Evolutionary conservation across 2,888 invertebrate genomes (phyloP).

Genomic region (Limnephilus rhombicus): DNA sequence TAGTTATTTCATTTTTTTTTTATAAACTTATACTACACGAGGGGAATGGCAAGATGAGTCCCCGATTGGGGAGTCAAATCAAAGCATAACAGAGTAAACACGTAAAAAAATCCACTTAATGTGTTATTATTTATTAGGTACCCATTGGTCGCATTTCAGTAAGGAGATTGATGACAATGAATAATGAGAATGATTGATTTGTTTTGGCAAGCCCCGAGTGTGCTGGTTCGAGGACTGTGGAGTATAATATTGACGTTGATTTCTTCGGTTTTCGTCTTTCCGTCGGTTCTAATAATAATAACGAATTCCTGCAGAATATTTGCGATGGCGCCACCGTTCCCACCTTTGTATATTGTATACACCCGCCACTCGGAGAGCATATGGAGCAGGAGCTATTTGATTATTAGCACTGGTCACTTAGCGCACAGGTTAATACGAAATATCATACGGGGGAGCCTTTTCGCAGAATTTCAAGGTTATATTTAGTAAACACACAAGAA

Average conservation of each 20-base stretch:
- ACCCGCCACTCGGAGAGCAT: too few species aligned
- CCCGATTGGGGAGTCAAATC: too few species aligned
- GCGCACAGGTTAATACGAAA: background rate
- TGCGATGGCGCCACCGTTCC: conserved; percentile 18
- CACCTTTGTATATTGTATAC: conserved; percentile 15
- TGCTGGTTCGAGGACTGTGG: background rate
- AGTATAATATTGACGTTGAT: background rate
- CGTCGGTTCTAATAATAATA: conserved; percentile 17
- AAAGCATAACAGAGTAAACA: too few species aligned
- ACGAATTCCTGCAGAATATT: background rate
- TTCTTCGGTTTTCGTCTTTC: conserved; percentile 22
- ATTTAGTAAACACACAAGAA: background rate
- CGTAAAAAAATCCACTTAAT: too few species aligned
- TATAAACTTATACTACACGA: too few species aligned
- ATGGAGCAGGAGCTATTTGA: background rate
- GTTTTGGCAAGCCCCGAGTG: background rate
- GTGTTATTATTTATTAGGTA: background rate
- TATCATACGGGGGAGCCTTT: background rate
- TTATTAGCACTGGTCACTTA: conserved; percentile 3
- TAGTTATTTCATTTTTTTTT: too few species aligned
- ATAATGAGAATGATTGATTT: background rate
- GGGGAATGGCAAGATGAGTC: too few species aligned
- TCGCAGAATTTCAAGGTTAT: background rate
- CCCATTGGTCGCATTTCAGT: background rate
- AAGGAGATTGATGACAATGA: background rate